Evolutionary conservation across 2,797 vertebrate genomes (phyloP), one percentile per base, ranked within the genome.

Genomic region (Myotis pilosus): DNA sequence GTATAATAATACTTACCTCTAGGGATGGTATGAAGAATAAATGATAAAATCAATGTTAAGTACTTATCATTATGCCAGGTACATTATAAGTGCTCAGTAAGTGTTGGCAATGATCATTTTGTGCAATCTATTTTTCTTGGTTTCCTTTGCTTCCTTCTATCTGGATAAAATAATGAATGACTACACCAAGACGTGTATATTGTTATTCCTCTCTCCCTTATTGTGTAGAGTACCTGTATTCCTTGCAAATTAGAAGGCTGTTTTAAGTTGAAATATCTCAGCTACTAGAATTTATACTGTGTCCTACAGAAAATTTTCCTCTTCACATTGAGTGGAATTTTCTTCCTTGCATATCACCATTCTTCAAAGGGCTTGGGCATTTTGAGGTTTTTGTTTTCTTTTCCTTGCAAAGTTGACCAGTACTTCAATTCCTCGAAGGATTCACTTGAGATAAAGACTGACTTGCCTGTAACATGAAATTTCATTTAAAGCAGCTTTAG

Each of bases 211-310:
- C 22, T 92, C 19, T 7, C 20, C 22, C 72, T 53, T 64, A 74
- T 83, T 79, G 68, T 66, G 4, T 38, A 92, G 36, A 78, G 57
- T 62, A 83, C 41, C 4, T 86, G 6, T 71, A 81, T 36, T 89
- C 11, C 36, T 49, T 71, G 72, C 3, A 53, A 57, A 87, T 13
- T 60, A 33, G 38, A 89, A 85, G 64, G 69, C 33, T 64, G 1
- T 75, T 83, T 90, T 87, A 84, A 92, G 41, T 47, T 57, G 33
- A 94, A 87, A 57, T 81, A 76, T 72, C 69, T 89, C 25, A 78
- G 53, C 4, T 28, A 49, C 44, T 28, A 79, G 53, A 30, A 51
- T 78, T 82, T 72, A 47, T 86, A 8, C 23, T 92, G 10, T 76
- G 68, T 83, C 22, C 64, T 57, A 64, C 19, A 49, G 16, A 91